Evolutionary conservation across 2,888 invertebrate species (phyloP).

Genomic region (Brachylomia viminalis): DNA sequence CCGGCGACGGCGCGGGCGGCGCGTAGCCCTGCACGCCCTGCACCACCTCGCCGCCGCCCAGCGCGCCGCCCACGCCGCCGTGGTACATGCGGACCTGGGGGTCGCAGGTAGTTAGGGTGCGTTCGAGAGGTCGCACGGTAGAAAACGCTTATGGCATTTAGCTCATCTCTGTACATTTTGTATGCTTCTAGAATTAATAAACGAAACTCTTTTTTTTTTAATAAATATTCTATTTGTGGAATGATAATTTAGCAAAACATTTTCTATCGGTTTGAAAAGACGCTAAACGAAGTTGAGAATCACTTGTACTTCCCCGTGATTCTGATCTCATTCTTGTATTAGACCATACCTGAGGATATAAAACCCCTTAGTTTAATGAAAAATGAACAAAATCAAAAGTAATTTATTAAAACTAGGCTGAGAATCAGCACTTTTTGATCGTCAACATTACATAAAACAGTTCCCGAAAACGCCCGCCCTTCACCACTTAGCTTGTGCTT

Average conservation of each 20-base stretch:
- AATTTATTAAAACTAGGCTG: too few species aligned
- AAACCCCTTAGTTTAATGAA: not conserved
- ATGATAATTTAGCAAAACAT: not conserved
- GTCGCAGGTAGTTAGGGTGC: not conserved
- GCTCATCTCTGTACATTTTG: not conserved
- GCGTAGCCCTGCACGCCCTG: conserved; percentile 79
- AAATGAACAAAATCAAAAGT: too few species aligned
- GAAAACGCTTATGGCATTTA: not conserved
- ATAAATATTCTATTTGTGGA: not conserved
- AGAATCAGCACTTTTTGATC: too few species aligned
- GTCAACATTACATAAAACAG: too few species aligned
- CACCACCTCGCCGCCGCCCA: conserved; percentile 69
- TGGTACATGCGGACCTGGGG: conserved; percentile 94
- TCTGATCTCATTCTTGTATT: too few species aligned
- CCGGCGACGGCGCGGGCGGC: conserved; percentile 84
- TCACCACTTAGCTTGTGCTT: too few species aligned
- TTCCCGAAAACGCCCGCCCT: too few species aligned
- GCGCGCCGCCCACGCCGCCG: conserved; percentile 71
- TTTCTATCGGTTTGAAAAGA: not conserved
- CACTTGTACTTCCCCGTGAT: not conserved
- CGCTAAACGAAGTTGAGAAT: not conserved
- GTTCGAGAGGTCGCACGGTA: not conserved
- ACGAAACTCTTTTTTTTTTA: not conserved
- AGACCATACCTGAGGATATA: not conserved
- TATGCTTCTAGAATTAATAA: not conserved